Percentiles rank a stretch among this genome's conserved stretches.
phyloP scores from a whole-genome alignment of 2,113 vertebrate species.

The Prionailurus viverrinus region DNA sequence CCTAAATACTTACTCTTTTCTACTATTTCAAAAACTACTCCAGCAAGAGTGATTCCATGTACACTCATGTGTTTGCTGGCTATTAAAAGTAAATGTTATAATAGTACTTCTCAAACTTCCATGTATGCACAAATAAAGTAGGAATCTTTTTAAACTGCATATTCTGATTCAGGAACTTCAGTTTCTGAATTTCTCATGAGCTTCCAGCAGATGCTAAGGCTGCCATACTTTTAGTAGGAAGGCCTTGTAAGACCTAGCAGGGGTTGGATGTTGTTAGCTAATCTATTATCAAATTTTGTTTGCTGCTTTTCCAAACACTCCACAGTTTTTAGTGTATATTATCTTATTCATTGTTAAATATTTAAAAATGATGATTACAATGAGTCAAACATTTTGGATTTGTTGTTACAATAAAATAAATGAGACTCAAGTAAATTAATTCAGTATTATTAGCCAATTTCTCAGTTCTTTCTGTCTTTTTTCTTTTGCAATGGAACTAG shows the following conservation, averaged over 20 bases:
- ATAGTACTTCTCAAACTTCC: neutral
- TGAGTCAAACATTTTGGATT: neutral
- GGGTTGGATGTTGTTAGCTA: neutral
- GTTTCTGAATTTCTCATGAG: neutral
- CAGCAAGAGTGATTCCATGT: neutral
- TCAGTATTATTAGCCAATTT: neutral
- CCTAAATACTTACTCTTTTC: neutral
- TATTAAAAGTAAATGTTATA: neutral
- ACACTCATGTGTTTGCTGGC: too few relatives aligned
- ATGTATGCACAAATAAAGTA: neutral
- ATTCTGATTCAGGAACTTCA: neutral
- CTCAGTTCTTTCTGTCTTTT: neutral
- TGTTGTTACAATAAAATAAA: neutral
- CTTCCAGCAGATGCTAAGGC: neutral
- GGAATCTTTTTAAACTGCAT: neutral
- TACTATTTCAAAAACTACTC: constrained; percentile 18
- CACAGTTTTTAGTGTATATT: neutral
- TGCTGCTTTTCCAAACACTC: neutral
- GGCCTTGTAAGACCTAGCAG: neutral
- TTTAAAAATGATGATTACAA: neutral
- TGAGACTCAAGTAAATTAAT: constrained; percentile 28
- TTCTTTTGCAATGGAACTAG: neutral
- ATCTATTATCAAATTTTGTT: neutral
- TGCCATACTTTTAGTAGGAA: neutral
- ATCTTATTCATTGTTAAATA: neutral